Percentiles rank a stretch among this genome's conserved stretches.
These are phyloP conservation scores for Schizaphis graminum DNA, from an alignment of 2,888 invertebrate species.

Conservation along the genomic window DNA sequence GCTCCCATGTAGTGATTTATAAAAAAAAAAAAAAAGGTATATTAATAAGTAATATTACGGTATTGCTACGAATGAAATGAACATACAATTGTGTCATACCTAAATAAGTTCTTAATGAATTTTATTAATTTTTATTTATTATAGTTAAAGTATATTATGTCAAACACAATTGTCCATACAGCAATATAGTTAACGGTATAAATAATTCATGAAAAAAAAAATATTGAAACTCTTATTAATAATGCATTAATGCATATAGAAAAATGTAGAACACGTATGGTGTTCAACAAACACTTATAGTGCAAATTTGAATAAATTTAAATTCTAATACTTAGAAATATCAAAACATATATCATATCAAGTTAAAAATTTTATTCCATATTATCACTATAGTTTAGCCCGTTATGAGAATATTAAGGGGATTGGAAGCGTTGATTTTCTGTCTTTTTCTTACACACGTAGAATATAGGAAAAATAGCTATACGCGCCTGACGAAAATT, in stretches of 20 bases:
- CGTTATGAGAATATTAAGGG: too few species aligned
- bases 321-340: background rate
- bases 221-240: slow-evolving; percentile 26
- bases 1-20: too few species aligned
- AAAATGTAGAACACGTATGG: background rate
- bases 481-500: too few species aligned
- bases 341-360: background rate
- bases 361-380: background rate
- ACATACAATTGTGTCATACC: slow-evolving; percentile 6
- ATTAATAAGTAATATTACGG: background rate
- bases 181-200: background rate
- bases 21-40: background rate
- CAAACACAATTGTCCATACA: background rate
- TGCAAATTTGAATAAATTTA: slow-evolving; percentile 21
- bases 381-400: background rate
- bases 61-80: background rate
- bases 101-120: background rate
- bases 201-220: slow-evolving; percentile 51
- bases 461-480: too few species aligned
- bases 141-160: slow-evolving; percentile 19
- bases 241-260: slow-evolving; percentile 20
- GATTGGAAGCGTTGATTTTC: too few species aligned
- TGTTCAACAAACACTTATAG: background rate
- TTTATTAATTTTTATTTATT: background rate
- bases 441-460: too few species aligned